These are phyloP conservation scores for Periophthalmodon schlosseri DNA, from an alignment of 2,113 vertebrate genomes.

Conservation along the genomic window DNA sequence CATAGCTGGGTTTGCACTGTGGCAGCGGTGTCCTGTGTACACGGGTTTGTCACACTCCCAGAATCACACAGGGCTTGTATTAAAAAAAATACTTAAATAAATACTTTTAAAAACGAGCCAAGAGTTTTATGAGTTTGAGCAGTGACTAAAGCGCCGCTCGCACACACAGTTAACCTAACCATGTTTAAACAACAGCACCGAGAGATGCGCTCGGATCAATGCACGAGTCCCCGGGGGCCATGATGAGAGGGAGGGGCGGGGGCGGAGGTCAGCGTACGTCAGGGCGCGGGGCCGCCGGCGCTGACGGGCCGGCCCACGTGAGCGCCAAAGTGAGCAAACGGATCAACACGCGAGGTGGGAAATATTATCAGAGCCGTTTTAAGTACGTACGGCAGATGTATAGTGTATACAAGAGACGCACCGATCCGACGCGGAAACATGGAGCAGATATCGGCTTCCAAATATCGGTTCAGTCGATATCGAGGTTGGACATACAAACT, in stretches of 20 bases:
- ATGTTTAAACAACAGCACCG: constrained; percentile 45
- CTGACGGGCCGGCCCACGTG: constrained; percentile 26
- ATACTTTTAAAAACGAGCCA: background rate
- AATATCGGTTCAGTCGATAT: too few relatives aligned
- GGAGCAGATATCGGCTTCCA: too few relatives aligned
- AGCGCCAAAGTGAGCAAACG: constrained; percentile 21
- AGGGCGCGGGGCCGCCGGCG: constrained; percentile 37
- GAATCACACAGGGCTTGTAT: too few relatives aligned
- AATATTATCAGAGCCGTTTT: background rate
- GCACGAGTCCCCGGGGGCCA: constrained; percentile 37
- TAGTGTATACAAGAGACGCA: too few relatives aligned
- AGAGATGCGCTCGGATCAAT: constrained; percentile 43
- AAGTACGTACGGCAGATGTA: background rate
- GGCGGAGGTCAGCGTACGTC: constrained; percentile 52
- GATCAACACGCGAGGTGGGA: constrained; percentile 9
- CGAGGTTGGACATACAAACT: too few relatives aligned
- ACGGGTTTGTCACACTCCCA: too few relatives aligned
- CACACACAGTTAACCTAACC: constrained; percentile 21
- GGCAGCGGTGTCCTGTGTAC: too few relatives aligned
- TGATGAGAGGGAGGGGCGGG: constrained; percentile 46
- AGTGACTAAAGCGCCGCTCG: constrained; percentile 6
- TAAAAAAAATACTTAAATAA: too few relatives aligned
- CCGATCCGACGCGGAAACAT: too few relatives aligned
- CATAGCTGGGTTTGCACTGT: too few relatives aligned
- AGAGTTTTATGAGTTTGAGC: background rate